Base-by-base conservation (phyloP, 2,888 invertebrate genomes). In the Dolichomitus sp. region DNA sequence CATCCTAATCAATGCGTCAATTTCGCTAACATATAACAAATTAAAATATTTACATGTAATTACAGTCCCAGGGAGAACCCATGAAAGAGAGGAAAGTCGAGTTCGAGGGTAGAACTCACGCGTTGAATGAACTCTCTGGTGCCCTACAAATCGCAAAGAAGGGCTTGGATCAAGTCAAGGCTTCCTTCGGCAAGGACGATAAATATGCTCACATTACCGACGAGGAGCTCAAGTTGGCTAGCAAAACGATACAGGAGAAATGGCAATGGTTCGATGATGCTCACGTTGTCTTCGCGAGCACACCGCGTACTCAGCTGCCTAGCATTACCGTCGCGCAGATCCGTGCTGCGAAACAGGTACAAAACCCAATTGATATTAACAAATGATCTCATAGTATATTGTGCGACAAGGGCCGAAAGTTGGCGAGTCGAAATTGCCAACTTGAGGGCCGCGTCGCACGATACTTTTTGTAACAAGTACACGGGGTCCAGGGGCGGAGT, bases 11-110 rank as follows among this genome's bases (percentile, higher is more conserved):
- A 65, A 2, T 45, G 6, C 11, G 33, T 30, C 0, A 19, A 23
- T 12, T 50, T 40, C 12, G 42, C 27, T 6, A 17, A 45, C 12
- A 17, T 33, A 45, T 27, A 42, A 68, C 37, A 27, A 73, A 54
- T 74, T 45, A 27, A 78, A 59, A 33, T 69, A 48, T 27, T 50
- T 9, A 7, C n/a, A 37, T 65, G 57, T 19, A 48, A 79, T 92
- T 96, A 87, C 95, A 97, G 95, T 95, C 96, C 84, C 95, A 97
- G 93, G 99, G 99, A 11, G 98, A 99, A 92, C 98, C 99, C 0
- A 97, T 99, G 77, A 97, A 97, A 90, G 96, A 96, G 86, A 96
- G 99, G 61, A 96, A 96, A 87, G 94, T 96, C 52, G 99, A 99
- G 93, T 97, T 95, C 86, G 97, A 98, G 91, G 95, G 97, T 14